A percentile compares a stretch with the other conserved stretches of the same genome.
Evolutionary conservation across 2,797 vertebrate genomes (phyloP).

Genomic region (Gymnopithys bicolor): DNA sequence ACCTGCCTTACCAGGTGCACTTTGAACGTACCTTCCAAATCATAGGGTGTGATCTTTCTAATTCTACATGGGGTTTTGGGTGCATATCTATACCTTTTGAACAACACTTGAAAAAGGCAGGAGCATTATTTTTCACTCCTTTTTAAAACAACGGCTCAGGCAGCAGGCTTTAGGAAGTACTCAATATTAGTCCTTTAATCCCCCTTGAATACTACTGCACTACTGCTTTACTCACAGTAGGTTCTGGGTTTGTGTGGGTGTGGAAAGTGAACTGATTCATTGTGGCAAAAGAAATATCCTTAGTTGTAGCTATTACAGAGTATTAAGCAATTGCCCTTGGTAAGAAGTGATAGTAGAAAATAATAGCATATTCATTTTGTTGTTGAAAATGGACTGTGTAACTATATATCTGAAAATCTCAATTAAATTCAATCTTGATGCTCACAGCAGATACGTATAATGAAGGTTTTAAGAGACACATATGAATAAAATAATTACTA

Average conservation of each 20-base stretch:
- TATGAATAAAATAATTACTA: conserved; percentile 50
- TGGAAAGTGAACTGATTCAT: neutral
- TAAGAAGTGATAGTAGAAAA: neutral
- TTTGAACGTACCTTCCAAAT: neutral
- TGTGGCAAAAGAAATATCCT: neutral
- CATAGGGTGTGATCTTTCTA: neutral
- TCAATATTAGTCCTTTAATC: conserved; percentile 52
- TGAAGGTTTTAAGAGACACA: neutral
- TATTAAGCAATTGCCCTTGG: neutral
- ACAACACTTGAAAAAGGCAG: neutral
- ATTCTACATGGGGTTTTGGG: neutral
- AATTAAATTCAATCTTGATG: conserved; percentile 9
- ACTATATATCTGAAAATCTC: neutral
- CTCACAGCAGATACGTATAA: conserved; percentile 19
- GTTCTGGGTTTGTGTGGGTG: neutral
- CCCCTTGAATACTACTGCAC: conserved; percentile 46
- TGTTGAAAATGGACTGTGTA: neutral
- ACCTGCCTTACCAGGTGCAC: neutral
- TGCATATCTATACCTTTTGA: neutral
- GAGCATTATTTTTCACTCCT: neutral
- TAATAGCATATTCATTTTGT: neutral
- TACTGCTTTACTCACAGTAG: neutral
- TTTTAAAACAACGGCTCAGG: neutral
- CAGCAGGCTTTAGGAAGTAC: conserved; percentile 10
- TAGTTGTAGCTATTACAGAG: neutral